A percentile compares a stretch with the other conserved stretches of the same genome.
Conservation (phyloP, 2,797 vertebrate species). For the Alfaro cultratus region DNA sequence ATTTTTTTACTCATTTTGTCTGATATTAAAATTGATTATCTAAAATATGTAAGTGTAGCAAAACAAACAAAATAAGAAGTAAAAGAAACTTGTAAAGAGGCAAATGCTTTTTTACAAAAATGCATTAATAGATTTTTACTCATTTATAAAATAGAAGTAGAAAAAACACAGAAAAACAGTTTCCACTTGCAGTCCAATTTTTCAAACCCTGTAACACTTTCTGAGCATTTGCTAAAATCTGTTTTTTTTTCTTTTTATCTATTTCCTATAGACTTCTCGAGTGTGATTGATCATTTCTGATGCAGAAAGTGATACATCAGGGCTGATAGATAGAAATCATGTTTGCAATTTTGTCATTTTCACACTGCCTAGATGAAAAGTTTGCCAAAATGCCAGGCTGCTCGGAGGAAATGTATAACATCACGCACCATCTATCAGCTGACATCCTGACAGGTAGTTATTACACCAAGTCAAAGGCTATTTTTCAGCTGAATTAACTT, state of each 20-base stretch:
- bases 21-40: background rate
- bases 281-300: slow-evolving; percentile 22
- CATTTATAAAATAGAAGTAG: background rate
- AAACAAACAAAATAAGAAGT: background rate
- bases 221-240: background rate
- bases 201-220: background rate
- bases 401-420: slow-evolving; percentile 40
- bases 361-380: slow-evolving; percentile 29
- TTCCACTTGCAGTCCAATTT: background rate
- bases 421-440: slow-evolving; percentile 45
- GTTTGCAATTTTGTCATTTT: slow-evolving; percentile 38
- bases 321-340: slow-evolving; percentile 38
- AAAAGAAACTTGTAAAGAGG: background rate
- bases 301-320: slow-evolving; percentile 17
- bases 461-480: slow-evolving; percentile 59
- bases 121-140: background rate
- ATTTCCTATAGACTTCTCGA: slow-evolving; percentile 23
- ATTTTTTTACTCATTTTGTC: background rate
- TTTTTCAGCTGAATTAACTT: slow-evolving; percentile 30
- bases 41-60: background rate
- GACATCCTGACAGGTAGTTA: slow-evolving; percentile 63
- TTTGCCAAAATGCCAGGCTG: slow-evolving; percentile 50
- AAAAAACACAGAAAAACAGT: background rate
- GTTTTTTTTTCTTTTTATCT: background rate
- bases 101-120: background rate